Base-by-base conservation (phyloP, 64 coral and sea anemone species). In the Cladopsammia gracilis region DNA sequence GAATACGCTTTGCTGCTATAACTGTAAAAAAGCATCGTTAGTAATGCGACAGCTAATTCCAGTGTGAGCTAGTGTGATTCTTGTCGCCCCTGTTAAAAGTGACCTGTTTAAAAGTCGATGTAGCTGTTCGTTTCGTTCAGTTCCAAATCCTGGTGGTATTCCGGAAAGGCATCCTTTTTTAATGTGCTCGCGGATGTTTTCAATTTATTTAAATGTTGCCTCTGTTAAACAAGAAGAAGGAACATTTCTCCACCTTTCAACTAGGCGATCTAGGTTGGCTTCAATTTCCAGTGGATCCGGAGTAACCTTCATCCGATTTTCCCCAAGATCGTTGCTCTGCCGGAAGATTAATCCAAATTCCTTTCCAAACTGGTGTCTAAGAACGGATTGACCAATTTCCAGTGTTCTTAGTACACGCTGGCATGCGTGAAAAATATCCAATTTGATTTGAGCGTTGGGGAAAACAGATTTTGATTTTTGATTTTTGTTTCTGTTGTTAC, bases 101-200 rank as follows among this genome's bases (percentile, higher is more conserved):
- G 80, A 79, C 2, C 83, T 6, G 52, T 94, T 74, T 12, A 94
- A 25, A 10, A 94, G 69, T n/a, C n/a, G n/a, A n/a, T n/a, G n/a
- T 6, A 94, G 20, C 47, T 94, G 77, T 83, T 88, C 70, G 71
- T 90, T 90, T 57, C 59, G 47, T 72, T 95, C 93, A 47, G 87
- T 90, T 18, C 93, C 88, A 43, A 46, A 86, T 49, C 88, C 88
- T n/a, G 81, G 59, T 24, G 81, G 93, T 4, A 90, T 95, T 42
- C 46, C 49, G 19, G 87, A 86, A 0, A 95, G 18, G 24, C 88
- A 95, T 25, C 93, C 93, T 71, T 86, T 95, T 25, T 70, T 74
- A 0, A 87, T 80, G 5, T 90, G 93, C 14, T 3, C 20, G 4
- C n/a, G 10, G 5, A 95, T 64, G 16, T 79, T 77, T 25, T 90